Percentiles rank a stretch among this genome's conserved stretches.
Conservation (phyloP, 1,140 invertebrate genomes). For the Apis florea region DNA sequence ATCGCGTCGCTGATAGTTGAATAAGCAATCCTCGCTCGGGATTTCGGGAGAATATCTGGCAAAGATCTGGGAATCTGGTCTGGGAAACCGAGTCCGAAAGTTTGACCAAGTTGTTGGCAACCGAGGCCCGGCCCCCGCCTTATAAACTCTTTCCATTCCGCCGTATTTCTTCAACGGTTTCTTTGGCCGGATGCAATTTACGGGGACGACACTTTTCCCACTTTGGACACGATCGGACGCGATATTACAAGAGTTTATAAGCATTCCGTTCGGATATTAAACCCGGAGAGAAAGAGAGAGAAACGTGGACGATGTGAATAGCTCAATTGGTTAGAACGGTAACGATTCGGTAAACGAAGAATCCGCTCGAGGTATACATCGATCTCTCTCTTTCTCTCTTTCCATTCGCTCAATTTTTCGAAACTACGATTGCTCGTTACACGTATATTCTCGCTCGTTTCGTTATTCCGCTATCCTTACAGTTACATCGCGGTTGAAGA, state of each 20-base stretch:
- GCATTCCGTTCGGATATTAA: background rate
- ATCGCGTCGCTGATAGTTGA: conserved; percentile 38
- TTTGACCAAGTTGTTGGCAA: conserved; percentile 25
- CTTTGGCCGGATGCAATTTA: background rate
- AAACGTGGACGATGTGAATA: background rate
- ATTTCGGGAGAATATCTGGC: conserved; percentile 15
- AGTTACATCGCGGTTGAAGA: background rate
- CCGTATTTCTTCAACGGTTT: background rate
- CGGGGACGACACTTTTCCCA: background rate
- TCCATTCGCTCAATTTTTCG: background rate
- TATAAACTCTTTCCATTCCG: conserved; percentile 10
- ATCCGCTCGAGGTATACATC: conserved; percentile 18
- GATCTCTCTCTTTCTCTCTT: background rate
- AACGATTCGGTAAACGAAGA: background rate
- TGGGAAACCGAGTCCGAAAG: background rate
- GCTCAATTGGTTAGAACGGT: conserved; percentile 16
- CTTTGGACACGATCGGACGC: background rate
- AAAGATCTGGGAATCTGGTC: background rate
- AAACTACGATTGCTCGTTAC: background rate
- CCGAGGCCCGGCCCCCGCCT: background rate
- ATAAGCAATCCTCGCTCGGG: conserved; percentile 44
- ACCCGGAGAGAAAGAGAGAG: background rate
- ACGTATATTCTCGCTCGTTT: background rate
- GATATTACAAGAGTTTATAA: background rate
- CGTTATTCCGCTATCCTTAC: too few species aligned